Evolutionary conservation across 1,140 invertebrate genomes (phyloP).

Genomic region (Philopotamus ludificatus): DNA sequence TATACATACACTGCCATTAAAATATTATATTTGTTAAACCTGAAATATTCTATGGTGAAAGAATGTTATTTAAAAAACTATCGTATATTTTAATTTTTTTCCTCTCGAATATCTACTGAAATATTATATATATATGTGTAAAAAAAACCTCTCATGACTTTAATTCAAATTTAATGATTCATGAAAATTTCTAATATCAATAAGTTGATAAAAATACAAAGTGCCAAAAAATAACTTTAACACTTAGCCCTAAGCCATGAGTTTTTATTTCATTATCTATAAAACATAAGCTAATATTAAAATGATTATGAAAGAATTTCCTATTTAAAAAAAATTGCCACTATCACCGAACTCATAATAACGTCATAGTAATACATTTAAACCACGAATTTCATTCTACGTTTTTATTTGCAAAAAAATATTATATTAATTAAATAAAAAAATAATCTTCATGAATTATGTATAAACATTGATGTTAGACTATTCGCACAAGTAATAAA

Average conservation of each 20-base stretch:
- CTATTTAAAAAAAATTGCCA: too few relatives aligned
- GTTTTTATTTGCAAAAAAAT: background rate
- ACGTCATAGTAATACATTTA: background rate
- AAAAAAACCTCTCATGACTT: constrained; percentile 9
- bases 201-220: background rate
- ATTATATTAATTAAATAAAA: too few relatives aligned
- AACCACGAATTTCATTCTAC: background rate
- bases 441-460: too few relatives aligned
- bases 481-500: too few relatives aligned
- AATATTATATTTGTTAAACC: constrained; percentile 5
- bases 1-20: background rate
- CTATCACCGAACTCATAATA: background rate
- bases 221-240: constrained; percentile 1
- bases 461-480: too few relatives aligned
- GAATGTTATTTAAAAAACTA: background rate
- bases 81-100: background rate
- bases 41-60: background rate
- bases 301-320: background rate
- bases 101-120: background rate
- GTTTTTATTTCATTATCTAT: too few relatives aligned
- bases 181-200: background rate
- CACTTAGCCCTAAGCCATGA: background rate
- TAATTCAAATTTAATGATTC: background rate
- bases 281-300: background rate
- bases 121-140: background rate